A percentile compares a stretch with the other conserved stretches of the same genome.
These are phyloP conservation scores for Anthonomus grandis DNA, from an alignment of 1,140 invertebrate species.

Conservation along the genomic window DNA sequence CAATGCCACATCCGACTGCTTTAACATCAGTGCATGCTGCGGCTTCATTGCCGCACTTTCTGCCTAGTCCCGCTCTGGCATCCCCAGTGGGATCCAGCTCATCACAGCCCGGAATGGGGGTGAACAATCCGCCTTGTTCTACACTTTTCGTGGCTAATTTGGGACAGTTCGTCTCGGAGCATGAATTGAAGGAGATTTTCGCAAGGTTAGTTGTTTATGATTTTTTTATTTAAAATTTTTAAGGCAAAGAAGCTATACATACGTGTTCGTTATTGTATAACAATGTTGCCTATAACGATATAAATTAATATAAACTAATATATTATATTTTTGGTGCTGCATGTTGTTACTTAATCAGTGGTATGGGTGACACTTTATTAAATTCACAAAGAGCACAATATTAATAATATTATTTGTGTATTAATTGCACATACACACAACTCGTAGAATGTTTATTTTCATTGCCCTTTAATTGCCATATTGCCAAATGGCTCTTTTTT, in stretches of 20 bases:
- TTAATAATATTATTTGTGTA: no score
- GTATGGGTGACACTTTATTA: no score
- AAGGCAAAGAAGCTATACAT: conserved; percentile 22
- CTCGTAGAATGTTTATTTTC: no score
- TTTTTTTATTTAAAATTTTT: no score
- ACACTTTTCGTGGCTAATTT: conserved; percentile 97
- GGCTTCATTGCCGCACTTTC: conserved; percentile 68
- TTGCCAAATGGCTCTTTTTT: no score
- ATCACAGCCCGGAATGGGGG: conserved; percentile 62
- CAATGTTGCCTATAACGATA: no score
- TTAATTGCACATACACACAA: no score
- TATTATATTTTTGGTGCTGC: conserved; percentile 7
- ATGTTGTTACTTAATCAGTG: conserved; percentile 12
- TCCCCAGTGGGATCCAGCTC: conserved; percentile 82
- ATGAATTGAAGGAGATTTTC: conserved; percentile 96
- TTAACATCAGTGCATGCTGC: conserved; percentile 76
- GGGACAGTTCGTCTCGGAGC: conserved; percentile 92
- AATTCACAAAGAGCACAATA: not conserved
- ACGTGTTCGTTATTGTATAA: no score
- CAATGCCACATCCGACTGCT: conserved; percentile 75
- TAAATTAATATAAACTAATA: no score
- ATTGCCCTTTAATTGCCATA: no score
- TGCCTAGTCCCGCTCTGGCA: conserved; percentile 79
- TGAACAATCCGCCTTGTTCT: conserved; percentile 82
- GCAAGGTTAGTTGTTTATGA: conserved; percentile 72